Conservation (phyloP, 2,888 invertebrate genomes). For the Microplitis manilae region DNA sequence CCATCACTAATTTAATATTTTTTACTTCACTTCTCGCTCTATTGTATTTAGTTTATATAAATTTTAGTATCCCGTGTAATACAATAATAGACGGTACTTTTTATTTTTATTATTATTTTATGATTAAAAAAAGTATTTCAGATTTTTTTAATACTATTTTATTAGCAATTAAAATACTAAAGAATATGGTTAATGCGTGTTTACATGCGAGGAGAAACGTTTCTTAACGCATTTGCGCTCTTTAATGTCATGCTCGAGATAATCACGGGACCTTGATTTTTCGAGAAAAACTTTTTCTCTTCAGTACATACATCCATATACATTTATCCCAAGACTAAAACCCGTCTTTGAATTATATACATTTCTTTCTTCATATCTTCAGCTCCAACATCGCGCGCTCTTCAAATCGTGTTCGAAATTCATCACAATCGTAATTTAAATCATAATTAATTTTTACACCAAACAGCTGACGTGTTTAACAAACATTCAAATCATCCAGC, state of each 20-base stretch:
- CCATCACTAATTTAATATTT: neutral
- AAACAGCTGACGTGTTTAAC: no score
- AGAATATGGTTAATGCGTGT: constrained; percentile 20
- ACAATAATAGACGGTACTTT: neutral
- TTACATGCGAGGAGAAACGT: constrained; percentile 29
- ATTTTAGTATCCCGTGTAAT: neutral
- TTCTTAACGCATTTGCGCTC: constrained; percentile 18
- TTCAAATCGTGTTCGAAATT: no score
- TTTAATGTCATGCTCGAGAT: constrained; percentile 35
- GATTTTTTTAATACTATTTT: neutral
- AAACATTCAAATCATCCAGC: no score
- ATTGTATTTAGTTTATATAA: neutral
- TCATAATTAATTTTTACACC: no score
- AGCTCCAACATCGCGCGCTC: no score
- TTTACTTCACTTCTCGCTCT: neutral
- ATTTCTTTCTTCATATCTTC: no score
- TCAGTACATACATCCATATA: constrained; percentile 18
- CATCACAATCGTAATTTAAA: no score
- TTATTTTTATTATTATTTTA: neutral
- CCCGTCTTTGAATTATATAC: neutral
- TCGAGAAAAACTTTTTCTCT: constrained; percentile 30
- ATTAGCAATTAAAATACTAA: neutral
- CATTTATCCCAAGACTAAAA: neutral
- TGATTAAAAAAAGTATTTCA: neutral
- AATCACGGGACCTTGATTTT: constrained; percentile 22